Evolutionary conservation across 2,113 vertebrate species (phyloP).

Genomic region (Urocitellus parryii): DNA sequence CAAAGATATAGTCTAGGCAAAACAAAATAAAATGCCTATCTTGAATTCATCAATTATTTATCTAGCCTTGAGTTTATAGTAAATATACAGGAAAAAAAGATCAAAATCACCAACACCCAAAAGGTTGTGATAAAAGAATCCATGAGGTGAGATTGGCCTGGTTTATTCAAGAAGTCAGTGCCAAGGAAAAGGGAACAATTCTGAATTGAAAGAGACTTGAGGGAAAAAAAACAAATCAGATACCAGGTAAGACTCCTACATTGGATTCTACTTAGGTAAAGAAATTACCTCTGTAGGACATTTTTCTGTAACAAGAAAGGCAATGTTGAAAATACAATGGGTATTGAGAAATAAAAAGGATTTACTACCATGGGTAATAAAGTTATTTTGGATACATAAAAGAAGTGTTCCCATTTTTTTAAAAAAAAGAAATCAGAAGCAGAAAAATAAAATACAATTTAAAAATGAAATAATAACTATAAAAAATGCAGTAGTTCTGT

Average conservation of each 20-base stretch:
- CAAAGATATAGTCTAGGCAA: not conserved
- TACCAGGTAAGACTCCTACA: not conserved
- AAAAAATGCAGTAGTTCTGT: not conserved
- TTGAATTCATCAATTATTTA: not conserved
- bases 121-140: not conserved
- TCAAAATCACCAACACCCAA: not conserved
- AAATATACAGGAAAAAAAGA: not conserved
- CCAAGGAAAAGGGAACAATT: not conserved
- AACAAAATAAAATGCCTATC: not conserved
- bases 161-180: not conserved
- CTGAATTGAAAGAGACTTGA: not conserved
- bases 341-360: not conserved
- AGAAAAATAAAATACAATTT: not conserved
- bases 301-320: not conserved
- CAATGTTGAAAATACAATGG: not conserved
- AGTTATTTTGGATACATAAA: not conserved
- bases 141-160: not conserved
- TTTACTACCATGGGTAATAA: not conserved
- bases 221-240: not conserved
- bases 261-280: not conserved
- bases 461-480: not conserved
- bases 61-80: not conserved
- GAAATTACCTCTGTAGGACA: not conserved
- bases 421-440: conserved; percentile 9
- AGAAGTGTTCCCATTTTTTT: conserved; percentile 5